Conservation (phyloP, 2,113 vertebrate species). For the Eptatretus burgeri region DNA sequence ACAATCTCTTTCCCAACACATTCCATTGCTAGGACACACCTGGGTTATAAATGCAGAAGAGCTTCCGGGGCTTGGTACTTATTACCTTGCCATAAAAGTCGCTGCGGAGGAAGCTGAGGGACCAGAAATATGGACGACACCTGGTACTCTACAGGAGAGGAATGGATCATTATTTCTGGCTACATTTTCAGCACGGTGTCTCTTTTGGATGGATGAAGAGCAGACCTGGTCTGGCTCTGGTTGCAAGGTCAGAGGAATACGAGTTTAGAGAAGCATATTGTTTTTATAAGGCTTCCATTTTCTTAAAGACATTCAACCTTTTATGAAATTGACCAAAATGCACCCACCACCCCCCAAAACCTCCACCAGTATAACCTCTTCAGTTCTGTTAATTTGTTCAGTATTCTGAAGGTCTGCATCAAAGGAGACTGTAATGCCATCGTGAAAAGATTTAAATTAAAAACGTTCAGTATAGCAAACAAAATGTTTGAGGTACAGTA, state of each 20-base stretch:
- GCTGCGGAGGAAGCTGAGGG: neutral
- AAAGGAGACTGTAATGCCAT: too few species aligned
- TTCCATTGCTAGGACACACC: neutral
- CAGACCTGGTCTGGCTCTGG: conserved; percentile 18
- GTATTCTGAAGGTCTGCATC: too few species aligned
- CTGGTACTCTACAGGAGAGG: neutral
- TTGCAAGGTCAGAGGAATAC: conserved; percentile 12
- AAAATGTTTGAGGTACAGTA: too few species aligned
- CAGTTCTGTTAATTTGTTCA: too few species aligned
- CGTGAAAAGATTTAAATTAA: too few species aligned
- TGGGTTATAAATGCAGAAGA: conserved; percentile 1
- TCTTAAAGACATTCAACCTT: too few species aligned
- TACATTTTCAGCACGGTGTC: conserved; percentile 17
- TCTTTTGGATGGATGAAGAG: conserved; percentile 16
- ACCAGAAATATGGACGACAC: neutral
- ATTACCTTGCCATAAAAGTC: conserved; percentile 1
- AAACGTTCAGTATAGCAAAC: too few species aligned
- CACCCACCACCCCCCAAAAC: too few species aligned
- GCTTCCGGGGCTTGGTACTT: conserved; percentile 1
- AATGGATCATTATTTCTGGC: conserved; percentile 13
- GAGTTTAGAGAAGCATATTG: neutral
- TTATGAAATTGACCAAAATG: too few species aligned
- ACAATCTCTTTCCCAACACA: too few species aligned
- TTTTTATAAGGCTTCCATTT: too few species aligned
- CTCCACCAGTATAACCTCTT: too few species aligned